These are phyloP conservation scores for Cyanoramphus novaezelandiae DNA, from an alignment of 2,113 vertebrate species.

Conservation along the genomic window DNA sequence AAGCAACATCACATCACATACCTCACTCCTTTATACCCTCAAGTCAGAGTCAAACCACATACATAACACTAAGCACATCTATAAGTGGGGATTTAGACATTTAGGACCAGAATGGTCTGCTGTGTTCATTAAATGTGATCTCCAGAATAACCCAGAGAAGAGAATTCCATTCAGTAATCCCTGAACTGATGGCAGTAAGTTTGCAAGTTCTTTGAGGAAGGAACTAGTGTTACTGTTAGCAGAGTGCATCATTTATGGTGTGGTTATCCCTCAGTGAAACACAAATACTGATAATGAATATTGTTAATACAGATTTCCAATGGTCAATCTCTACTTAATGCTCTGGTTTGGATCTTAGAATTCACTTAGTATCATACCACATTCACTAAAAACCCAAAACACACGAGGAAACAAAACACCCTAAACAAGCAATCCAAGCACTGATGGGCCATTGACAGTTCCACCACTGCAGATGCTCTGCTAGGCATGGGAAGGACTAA, in stretches of 20 bases:
- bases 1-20: neutral
- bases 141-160: neutral
- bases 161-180: neutral
- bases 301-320: neutral
- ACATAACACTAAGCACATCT: too few relatives aligned
- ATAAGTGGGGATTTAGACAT: neutral
- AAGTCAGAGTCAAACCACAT: neutral
- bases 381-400: neutral
- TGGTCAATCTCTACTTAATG: neutral
- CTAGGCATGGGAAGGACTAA: conserved; percentile 11
- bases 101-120: neutral
- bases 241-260: neutral
- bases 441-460: conserved; percentile 4
- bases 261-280: neutral
- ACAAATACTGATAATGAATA: neutral
- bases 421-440: conserved; percentile 3
- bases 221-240: neutral
- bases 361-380: conserved; percentile 56
- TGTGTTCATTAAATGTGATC: neutral
- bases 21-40: neutral
- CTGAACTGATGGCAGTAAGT: neutral
- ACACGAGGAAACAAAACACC: neutral
- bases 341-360: conserved; percentile 66
- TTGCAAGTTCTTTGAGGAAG: neutral
- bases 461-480: conserved; percentile 7